Evolutionary conservation across 2,113 vertebrate species (phyloP).

Genomic region (Athene noctua): DNA sequence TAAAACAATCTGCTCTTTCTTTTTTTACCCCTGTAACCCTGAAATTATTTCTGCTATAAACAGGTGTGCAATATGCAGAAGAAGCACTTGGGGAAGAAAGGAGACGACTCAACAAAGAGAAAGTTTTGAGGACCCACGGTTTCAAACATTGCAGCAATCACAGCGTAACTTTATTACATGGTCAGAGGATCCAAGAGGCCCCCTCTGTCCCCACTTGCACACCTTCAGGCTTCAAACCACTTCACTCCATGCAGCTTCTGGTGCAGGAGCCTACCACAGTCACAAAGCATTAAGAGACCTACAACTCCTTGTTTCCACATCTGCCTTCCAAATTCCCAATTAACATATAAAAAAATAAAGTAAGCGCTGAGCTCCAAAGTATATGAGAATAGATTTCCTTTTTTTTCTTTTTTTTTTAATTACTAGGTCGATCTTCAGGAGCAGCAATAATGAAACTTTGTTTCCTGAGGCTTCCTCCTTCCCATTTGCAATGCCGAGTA

Average conservation of each 20-base stretch:
- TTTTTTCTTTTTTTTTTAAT: not conserved
- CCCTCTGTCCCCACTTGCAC: not conserved
- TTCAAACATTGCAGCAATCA: accelerated
- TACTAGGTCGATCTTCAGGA: not conserved
- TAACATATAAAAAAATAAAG: not conserved
- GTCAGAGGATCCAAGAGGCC: not conserved
- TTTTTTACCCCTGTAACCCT: not conserved
- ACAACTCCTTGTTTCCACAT: not conserved
- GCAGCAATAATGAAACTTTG: not conserved
- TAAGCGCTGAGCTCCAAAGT: not conserved
- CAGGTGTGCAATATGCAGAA: constrained; percentile 6
- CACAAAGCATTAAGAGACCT: not conserved
- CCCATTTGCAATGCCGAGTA: accelerated
- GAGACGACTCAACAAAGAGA: not conserved
- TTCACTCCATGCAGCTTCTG: not conserved
- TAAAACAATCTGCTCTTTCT: not conserved
- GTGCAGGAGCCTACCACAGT: accelerated
- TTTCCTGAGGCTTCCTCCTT: not conserved
- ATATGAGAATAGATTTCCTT: not conserved
- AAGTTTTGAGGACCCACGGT: not conserved
- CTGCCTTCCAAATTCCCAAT: not conserved
- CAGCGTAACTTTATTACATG: not conserved
- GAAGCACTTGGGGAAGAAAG: constrained; percentile 2
- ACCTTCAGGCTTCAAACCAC: not conserved
- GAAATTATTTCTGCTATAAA: not conserved